Conservation (phyloP, 2,797 vertebrate genomes). For the Vultur gryphus region DNA sequence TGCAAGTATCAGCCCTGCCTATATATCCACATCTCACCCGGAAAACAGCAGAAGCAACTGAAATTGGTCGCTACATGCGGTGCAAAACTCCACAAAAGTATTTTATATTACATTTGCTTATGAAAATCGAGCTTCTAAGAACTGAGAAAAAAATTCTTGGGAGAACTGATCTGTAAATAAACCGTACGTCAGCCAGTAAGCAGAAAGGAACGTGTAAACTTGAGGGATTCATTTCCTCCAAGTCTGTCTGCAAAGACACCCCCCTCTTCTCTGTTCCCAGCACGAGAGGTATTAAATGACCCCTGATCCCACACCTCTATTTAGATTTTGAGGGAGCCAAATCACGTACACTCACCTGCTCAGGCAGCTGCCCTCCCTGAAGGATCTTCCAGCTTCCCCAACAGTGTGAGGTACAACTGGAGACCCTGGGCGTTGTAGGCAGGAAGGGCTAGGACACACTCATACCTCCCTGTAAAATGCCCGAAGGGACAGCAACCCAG, state of each 20-base stretch:
- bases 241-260: neutral
- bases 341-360: neutral
- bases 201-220: neutral
- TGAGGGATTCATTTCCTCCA: neutral
- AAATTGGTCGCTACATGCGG: neutral
- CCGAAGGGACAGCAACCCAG: neutral
- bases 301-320: neutral
- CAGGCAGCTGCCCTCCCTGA: neutral
- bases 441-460: neutral
- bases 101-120: neutral
- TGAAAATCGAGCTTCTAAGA: neutral
- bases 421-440: neutral
- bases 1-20: neutral
- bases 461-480: neutral
- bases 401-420: neutral
- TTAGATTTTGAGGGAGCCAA: neutral
- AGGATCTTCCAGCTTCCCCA: neutral
- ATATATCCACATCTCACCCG: neutral
- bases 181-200: neutral
- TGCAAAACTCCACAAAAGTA: neutral
- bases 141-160: neutral
- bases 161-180: neutral
- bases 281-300: neutral
- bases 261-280: neutral
- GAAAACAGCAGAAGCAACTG: neutral